phyloP scores from a whole-genome alignment of 2,113 vertebrate genomes.

The Cervus canadensis region DNA sequence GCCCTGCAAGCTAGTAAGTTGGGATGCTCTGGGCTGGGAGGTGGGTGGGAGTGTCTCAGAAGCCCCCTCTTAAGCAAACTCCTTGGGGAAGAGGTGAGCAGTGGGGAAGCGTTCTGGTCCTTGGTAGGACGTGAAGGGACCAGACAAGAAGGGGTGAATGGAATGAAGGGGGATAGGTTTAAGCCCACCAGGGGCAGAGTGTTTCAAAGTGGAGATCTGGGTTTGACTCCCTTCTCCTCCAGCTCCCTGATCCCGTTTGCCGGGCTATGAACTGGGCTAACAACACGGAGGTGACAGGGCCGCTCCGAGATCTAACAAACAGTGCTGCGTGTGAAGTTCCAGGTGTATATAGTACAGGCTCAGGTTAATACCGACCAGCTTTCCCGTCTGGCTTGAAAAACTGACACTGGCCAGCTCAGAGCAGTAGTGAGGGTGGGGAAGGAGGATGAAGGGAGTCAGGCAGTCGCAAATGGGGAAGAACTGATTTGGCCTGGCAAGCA shows the following conservation, averaged over 20 bases:
- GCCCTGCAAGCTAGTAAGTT: constrained; percentile 79
- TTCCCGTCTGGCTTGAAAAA: not conserved
- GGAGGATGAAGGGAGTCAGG: not conserved
- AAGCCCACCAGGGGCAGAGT: not conserved
- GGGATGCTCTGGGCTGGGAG: constrained; percentile 26
- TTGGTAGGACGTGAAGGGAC: not conserved
- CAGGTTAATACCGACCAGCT: not conserved
- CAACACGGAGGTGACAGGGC: not conserved
- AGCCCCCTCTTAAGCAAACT: not conserved
- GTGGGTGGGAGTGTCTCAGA: not conserved
- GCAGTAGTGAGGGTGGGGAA: not conserved
- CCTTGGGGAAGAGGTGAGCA: not conserved
- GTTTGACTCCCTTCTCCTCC: not conserved
- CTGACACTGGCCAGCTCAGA: not conserved
- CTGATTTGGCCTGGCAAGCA: not conserved
- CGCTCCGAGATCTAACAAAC: not conserved
- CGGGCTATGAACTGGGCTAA: not conserved
- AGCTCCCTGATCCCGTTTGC: not conserved
- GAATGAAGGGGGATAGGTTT: not conserved
- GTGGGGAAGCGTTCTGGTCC: not conserved
- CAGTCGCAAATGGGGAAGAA: not conserved
- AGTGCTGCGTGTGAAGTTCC: not conserved
- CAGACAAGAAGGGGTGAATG: not conserved
- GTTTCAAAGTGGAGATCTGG: not conserved
- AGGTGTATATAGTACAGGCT: not conserved